Conservation (phyloP, 2,888 invertebrate genomes). For the Lasioglossum villosulum region DNA sequence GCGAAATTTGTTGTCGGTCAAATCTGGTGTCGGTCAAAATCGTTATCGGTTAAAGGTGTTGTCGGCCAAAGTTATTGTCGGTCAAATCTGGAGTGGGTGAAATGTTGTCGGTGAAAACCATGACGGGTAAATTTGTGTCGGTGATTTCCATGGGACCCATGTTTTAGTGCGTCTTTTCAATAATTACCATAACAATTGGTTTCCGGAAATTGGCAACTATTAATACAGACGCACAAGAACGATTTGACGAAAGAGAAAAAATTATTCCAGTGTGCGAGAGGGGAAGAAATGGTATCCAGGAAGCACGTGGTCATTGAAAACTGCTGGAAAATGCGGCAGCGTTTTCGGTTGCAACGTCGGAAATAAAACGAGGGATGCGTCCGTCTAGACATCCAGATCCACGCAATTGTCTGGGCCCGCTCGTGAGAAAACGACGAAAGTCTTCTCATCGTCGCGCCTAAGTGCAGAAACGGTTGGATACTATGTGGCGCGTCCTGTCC, state of each 20-base stretch:
- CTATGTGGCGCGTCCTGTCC: neutral
- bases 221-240: neutral
- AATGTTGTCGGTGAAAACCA: too few species aligned
- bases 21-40: too few species aligned
- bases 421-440: slow-evolving; percentile 75
- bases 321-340: slow-evolving; percentile 66
- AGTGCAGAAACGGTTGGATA: slow-evolving; percentile 63
- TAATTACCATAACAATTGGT: too few species aligned
- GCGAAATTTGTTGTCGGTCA: too few species aligned
- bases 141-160: too few species aligned
- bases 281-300: neutral
- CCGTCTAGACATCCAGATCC: slow-evolving; percentile 83
- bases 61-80: too few species aligned
- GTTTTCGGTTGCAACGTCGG: slow-evolving; percentile 55
- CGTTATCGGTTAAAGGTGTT: too few species aligned
- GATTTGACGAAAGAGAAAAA: neutral
- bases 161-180: too few species aligned
- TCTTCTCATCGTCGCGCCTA: slow-evolving; percentile 57
- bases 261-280: neutral
- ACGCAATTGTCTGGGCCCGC: slow-evolving; percentile 80
- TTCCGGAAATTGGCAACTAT: too few species aligned
- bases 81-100: too few species aligned
- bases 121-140: too few species aligned
- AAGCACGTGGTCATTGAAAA: slow-evolving; percentile 7
- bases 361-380: slow-evolving; percentile 72